Percentiles rank a stretch among this genome's conserved stretches.
Conservation (phyloP, 1,140 invertebrate species). For the Ceratina calcarata region DNA sequence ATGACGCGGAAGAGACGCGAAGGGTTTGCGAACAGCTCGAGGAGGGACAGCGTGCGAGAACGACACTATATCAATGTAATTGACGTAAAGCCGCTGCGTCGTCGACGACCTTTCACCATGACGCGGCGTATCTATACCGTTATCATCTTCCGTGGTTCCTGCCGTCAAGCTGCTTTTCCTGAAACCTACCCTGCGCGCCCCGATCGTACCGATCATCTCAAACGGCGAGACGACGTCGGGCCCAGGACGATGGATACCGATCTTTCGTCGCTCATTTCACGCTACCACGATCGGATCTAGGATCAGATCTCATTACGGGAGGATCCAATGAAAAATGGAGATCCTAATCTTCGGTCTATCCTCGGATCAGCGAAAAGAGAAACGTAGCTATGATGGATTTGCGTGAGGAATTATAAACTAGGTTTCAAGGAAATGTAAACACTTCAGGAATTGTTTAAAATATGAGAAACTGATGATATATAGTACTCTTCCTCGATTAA, state of each 20-base stretch:
- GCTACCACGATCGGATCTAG: neutral
- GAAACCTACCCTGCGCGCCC: constrained; percentile 47
- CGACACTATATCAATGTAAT: constrained; percentile 70
- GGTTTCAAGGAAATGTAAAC: neutral
- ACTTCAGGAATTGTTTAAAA: too few relatives aligned
- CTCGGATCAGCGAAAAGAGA: neutral
- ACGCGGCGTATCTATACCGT: constrained; percentile 58
- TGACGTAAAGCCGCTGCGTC: constrained; percentile 65
- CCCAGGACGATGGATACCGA: constrained; percentile 43
- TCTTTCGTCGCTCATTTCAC: constrained; percentile 43
- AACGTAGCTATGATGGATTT: neutral
- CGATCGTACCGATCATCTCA: constrained; percentile 41
- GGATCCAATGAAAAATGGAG: constrained; percentile 39
- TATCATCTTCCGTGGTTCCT: constrained; percentile 61
- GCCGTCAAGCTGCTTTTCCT: constrained; percentile 54
- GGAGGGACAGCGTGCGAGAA: constrained; percentile 26
- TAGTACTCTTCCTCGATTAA: too few relatives aligned
- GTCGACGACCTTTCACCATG: constrained; percentile 66
- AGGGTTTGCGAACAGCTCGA: constrained; percentile 28
- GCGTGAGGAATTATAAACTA: neutral
- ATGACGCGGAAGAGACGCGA: constrained; percentile 16
- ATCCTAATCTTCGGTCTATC: neutral
- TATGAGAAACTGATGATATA: too few relatives aligned
- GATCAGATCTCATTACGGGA: constrained; percentile 37
- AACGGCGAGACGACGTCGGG: constrained; percentile 9